Conservation (phyloP, 2,113 vertebrate genomes). For the Limanda limanda region DNA sequence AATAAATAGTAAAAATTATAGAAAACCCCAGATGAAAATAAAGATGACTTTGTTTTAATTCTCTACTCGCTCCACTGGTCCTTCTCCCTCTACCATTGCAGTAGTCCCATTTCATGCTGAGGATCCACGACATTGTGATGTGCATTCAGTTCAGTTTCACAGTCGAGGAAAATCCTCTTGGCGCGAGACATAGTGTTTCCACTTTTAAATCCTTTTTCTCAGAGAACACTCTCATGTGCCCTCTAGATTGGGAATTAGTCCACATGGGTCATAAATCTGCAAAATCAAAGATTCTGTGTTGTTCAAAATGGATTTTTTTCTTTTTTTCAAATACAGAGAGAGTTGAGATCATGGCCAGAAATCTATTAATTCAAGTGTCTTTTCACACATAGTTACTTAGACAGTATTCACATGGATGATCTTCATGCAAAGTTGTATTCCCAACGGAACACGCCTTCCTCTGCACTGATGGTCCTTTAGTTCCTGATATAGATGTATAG, state of each 20-base stretch:
- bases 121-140: constrained; percentile 69
- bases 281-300: constrained; percentile 33
- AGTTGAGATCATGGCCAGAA: constrained; percentile 58
- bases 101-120: constrained; percentile 65
- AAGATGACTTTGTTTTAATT: constrained; percentile 70
- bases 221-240: constrained; percentile 33
- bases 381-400: constrained; percentile 55
- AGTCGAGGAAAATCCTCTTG: constrained; percentile 66
- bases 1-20: constrained; percentile 81
- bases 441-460: constrained; percentile 48
- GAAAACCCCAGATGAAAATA: constrained; percentile 74
- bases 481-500: constrained; percentile 87
- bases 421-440: constrained; percentile 71
- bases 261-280: constrained; percentile 38
- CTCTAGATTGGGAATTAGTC: constrained; percentile 54
- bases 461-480: constrained; percentile 29
- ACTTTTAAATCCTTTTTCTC: constrained; percentile 41
- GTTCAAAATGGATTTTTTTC: constrained; percentile 32
- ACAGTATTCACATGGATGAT: constrained; percentile 76
- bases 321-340: constrained; percentile 59
- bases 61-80: constrained; percentile 60
- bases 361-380: constrained; percentile 50
- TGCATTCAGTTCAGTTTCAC: constrained; percentile 46
- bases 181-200: constrained; percentile 61
- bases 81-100: constrained; percentile 53